Base-by-base conservation (phyloP, 2,888 invertebrate genomes). In the Ectemnius cavifrons region DNA sequence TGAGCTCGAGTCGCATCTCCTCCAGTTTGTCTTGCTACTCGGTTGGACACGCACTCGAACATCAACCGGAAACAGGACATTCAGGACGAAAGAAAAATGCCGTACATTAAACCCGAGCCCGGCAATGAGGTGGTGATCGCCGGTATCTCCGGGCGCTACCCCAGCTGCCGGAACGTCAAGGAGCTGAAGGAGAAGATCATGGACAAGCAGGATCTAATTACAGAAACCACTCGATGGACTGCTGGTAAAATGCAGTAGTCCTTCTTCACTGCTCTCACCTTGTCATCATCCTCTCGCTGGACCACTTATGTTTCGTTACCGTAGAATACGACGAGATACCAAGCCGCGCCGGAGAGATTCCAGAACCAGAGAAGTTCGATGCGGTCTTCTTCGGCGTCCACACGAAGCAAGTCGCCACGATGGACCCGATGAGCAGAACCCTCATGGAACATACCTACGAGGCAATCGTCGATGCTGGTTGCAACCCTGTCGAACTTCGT, bases 151-250 rank as follows among this genome's bases (percentile, higher is more conserved):
- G 96, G 95, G 0, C 92, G 94, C 86, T 95, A 95, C 89, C 97
- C 97, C 0, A 94, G 96, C 83, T 95, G 96, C 0, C 93, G 94
- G 77, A 95, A 95, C 82, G 93, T 97, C 68, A 91, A 93, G 63
- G 94, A 96, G 80, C 94, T 97, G 59, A 92, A 93, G 86, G 92
- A 94, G 66, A 95, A 95, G 84, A 92, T 97, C 16, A 93, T 95
- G 84, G 94, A 95, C 87, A 95, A 95, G 90, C 93, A 95, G 80
- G 97, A 98, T 87, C 92, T 94, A 89, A 91, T 94, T 52, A 93
- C 91, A 6, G 89, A 80, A n/a, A 91, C 92, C 67, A 84, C 90
- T 2, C 88, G 92, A 62, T 92, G 92, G 92, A 88, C 88, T 69
- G 67, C 86, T 63, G 87, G 89, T 89, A 68, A 79, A 37, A 37